Evolutionary conservation across 2,797 vertebrate genomes (phyloP).

Genomic region (Champsocephalus gunnari): DNA sequence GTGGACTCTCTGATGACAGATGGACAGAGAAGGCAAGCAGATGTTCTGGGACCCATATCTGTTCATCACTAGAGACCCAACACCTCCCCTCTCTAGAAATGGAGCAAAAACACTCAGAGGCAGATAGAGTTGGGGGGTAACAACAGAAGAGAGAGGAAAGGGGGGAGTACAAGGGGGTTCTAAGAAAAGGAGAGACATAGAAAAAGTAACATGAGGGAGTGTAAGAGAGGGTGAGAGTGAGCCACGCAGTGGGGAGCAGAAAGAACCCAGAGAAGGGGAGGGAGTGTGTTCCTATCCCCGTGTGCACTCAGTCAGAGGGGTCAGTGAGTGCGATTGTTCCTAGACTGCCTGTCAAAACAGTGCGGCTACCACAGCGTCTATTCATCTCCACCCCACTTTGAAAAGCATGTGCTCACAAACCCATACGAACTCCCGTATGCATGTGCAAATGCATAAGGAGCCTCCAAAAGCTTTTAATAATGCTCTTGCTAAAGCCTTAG

Average conservation of each 20-base stretch:
- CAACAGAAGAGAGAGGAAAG: conserved; percentile 8
- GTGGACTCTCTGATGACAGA: conserved; percentile 72
- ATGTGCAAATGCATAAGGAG: conserved; percentile 43
- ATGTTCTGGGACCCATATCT: conserved; percentile 75
- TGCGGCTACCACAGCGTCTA: conserved; percentile 65
- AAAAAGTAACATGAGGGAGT: conserved; percentile 44
- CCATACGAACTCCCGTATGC: conserved; percentile 37
- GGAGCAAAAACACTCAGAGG: conserved; percentile 29
- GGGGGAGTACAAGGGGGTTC: conserved; percentile 13
- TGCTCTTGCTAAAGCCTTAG: conserved; percentile 48
- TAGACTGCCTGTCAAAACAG: conserved; percentile 83
- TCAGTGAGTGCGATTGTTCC: conserved; percentile 84
- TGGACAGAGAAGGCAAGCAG: conserved; percentile 74
- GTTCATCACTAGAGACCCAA: conserved; percentile 57
- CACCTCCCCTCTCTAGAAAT: conserved; percentile 35
- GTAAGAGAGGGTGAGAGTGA: conserved; percentile 62
- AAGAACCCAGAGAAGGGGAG: conserved; percentile 55
- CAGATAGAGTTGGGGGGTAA: background rate
- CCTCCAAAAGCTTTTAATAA: conserved; percentile 43
- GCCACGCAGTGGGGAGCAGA: conserved; percentile 60
- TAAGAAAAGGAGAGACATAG: conserved; percentile 19
- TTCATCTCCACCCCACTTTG: conserved; percentile 62
- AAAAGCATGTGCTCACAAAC: conserved; percentile 52
- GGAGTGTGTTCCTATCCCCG: conserved; percentile 75
- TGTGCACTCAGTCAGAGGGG: conserved; percentile 79